A percentile compares a stretch with the other conserved stretches of the same genome.
Conservation (phyloP, 2,113 vertebrate genomes). For the Lycocorax pyrrhopterus region DNA sequence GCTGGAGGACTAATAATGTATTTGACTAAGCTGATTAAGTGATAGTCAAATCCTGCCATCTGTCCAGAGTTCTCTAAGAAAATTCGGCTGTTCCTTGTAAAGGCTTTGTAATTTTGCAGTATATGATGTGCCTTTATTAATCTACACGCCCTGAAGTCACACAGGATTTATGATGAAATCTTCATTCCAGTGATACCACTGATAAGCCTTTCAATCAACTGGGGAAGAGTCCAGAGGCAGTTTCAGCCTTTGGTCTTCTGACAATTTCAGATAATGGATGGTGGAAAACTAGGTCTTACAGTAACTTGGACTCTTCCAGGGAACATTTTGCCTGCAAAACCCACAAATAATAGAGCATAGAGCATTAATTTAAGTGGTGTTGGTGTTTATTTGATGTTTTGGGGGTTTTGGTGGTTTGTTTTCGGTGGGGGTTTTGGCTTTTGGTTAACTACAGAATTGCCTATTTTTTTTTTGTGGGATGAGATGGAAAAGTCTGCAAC, state of each 20-base stretch:
- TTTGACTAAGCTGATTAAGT: conserved; percentile 55
- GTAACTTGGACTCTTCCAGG: neutral
- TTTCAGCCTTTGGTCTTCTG: neutral
- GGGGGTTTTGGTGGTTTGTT: neutral
- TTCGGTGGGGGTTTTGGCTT: accelerated
- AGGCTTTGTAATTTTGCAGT: neutral
- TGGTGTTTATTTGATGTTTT: neutral
- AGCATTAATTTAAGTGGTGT: neutral
- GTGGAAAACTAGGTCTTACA: neutral
- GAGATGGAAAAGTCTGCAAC: neutral
- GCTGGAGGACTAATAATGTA: conserved; percentile 7
- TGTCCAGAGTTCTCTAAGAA: neutral
- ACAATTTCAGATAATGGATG: neutral
- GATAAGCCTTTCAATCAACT: neutral
- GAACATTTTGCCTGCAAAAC: neutral
- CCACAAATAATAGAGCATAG: neutral
- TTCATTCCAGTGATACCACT: neutral
- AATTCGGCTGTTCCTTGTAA: neutral
- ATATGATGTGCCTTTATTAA: neutral
- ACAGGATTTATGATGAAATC: conserved; percentile 13
- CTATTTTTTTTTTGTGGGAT: neutral
- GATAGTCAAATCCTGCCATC: conserved; percentile 37
- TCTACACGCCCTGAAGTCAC: neutral
- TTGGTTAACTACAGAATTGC: neutral
- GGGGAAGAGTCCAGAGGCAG: neutral